Conservation (phyloP, 2,113 vertebrate species). For the Isurus oxyrinchus region DNA sequence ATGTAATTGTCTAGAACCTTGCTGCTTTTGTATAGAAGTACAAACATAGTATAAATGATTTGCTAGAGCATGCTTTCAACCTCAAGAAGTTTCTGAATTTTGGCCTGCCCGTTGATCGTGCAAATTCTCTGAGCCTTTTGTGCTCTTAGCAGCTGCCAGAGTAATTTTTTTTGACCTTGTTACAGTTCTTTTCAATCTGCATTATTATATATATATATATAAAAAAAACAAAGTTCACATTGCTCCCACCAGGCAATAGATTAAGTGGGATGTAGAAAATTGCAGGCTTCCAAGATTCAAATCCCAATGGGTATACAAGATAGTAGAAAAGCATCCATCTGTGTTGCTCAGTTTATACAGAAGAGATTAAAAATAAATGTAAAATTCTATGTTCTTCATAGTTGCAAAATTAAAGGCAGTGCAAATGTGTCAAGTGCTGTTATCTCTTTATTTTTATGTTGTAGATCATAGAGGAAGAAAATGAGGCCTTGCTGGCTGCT, state of each 20-base stretch:
- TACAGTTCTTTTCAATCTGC: background rate
- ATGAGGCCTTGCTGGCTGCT: conserved; percentile 87
- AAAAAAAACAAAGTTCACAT: background rate
- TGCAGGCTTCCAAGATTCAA: background rate
- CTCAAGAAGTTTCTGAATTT: background rate
- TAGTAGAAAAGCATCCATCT: background rate
- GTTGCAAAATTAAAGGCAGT: background rate
- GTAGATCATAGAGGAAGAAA: conserved; percentile 83
- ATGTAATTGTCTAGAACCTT: background rate
- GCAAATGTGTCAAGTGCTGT: background rate
- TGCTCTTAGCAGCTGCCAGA: background rate
- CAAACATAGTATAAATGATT: background rate
- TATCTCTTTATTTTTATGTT: conserved; percentile 41
- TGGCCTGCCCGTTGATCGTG: background rate
- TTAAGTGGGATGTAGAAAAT: background rate
- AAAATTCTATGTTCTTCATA: background rate
- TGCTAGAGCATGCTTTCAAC: background rate
- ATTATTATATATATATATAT: background rate
- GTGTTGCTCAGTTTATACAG: background rate
- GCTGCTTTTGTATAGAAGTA: background rate
- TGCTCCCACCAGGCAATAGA: background rate
- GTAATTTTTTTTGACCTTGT: background rate
- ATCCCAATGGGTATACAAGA: background rate
- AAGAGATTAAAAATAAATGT: background rate
- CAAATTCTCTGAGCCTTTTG: background rate